Evolutionary conservation across 2,888 invertebrate genomes (phyloP).

Genomic region (Operophtera brumata): DNA sequence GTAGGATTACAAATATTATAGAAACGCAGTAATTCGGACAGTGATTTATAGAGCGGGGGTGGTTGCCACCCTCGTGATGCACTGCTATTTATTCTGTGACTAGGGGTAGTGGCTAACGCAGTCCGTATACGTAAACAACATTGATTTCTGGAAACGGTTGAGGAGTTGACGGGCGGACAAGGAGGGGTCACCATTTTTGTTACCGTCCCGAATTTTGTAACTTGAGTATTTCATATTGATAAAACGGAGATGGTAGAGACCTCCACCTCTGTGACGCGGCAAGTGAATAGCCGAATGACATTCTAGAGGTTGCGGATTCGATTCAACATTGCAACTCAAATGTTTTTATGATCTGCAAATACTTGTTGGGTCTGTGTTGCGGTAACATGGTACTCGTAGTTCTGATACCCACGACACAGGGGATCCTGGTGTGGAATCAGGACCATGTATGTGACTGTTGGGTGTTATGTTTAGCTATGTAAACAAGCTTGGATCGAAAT

Average conservation of each 20-base stretch:
- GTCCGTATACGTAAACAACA: conserved; percentile 63
- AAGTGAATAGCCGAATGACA: no score
- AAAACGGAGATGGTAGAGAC: neutral
- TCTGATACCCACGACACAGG: no score
- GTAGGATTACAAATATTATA: conserved; percentile 73
- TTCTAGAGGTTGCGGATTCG: no score
- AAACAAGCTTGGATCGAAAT: no score
- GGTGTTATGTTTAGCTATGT: no score
- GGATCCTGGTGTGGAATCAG: no score
- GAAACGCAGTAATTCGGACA: conserved; percentile 78
- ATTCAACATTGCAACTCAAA: no score
- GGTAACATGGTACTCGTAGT: no score
- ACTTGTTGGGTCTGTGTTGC: no score
- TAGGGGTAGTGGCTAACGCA: conserved; percentile 40
- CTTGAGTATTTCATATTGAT: neutral
- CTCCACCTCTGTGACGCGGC: no score
- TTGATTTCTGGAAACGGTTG: conserved; percentile 72
- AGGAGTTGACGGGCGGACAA: conserved; percentile 46
- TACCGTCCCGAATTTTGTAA: neutral
- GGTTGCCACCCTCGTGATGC: conserved; percentile 60
- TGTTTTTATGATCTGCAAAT: no score
- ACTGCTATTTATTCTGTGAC: conserved; percentile 16
- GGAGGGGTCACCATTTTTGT: conserved; percentile 20
- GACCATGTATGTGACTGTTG: no score
- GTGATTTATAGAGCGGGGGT: conserved; percentile 79